Conservation (phyloP, 2,113 vertebrate genomes). For the Gorsachius goisagi region DNA sequence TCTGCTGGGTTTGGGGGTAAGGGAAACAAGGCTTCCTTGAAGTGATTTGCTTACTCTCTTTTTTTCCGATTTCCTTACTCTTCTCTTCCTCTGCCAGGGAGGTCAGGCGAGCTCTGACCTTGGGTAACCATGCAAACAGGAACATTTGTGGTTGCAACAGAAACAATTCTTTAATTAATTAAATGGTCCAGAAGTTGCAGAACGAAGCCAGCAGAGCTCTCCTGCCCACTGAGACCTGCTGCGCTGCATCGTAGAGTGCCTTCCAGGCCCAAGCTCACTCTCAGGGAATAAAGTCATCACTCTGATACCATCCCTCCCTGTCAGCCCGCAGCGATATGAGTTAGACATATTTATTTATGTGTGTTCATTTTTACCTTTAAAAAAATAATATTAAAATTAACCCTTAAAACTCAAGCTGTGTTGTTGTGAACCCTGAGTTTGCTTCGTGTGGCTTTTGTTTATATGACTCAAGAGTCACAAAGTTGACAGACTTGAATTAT, state of each 20-base stretch:
- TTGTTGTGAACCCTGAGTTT: neutral
- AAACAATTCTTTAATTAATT: constrained; percentile 33
- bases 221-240: neutral
- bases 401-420: neutral
- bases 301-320: neutral
- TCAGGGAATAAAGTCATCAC: neutral
- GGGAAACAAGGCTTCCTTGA: constrained; percentile 59
- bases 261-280: neutral
- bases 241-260: rapidly evolving
- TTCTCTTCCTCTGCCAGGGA: constrained; percentile 44
- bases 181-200: neutral
- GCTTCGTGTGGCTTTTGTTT: neutral
- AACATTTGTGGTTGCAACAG: constrained; percentile 20
- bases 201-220: neutral
- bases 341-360: neutral
- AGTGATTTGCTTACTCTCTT: constrained; percentile 33
- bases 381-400: neutral
- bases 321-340: neutral
- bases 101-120: constrained; percentile 42
- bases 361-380: neutral
- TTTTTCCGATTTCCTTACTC: constrained; percentile 26
- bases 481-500: neutral
- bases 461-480: neutral
- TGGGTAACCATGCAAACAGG: constrained; percentile 3
- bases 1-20: neutral